Conservation (phyloP, 2,797 vertebrate species). For the Alcedo atthis region DNA sequence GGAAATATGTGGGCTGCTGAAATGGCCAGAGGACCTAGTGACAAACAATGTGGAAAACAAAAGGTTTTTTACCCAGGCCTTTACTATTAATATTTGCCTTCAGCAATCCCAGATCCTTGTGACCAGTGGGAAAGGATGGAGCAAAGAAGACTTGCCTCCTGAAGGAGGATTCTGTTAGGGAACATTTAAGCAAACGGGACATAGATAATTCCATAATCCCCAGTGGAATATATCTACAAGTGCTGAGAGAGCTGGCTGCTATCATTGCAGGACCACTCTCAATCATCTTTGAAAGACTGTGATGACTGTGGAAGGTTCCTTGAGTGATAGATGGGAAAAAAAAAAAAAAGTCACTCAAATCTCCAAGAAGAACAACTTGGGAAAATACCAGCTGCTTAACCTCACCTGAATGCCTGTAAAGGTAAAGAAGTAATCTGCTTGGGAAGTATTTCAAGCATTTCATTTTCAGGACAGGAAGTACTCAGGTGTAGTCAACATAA, state of each 20-base stretch:
- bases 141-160: not conserved
- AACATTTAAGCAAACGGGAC: not conserved
- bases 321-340: not conserved
- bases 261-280: not conserved
- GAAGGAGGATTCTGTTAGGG: not conserved
- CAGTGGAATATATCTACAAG: rapidly evolving
- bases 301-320: not conserved
- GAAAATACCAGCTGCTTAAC: not conserved
- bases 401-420: not conserved
- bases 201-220: not conserved
- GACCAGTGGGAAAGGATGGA: not conserved
- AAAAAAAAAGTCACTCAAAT: not conserved
- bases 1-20: not conserved
- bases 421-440: not conserved
- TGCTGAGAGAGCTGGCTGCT: not conserved
- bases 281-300: not conserved
- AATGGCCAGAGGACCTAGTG: not conserved
- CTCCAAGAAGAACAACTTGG: not conserved
- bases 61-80: not conserved
- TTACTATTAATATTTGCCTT: not conserved
- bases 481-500: not conserved
- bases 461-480: not conserved
- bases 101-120: not conserved
- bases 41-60: not conserved
- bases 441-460: not conserved